Percentiles rank a stretch among this genome's conserved stretches.
Evolutionary conservation across 2,888 invertebrate genomes (phyloP).

Genomic region (Lasioglossum oenotherae): DNA sequence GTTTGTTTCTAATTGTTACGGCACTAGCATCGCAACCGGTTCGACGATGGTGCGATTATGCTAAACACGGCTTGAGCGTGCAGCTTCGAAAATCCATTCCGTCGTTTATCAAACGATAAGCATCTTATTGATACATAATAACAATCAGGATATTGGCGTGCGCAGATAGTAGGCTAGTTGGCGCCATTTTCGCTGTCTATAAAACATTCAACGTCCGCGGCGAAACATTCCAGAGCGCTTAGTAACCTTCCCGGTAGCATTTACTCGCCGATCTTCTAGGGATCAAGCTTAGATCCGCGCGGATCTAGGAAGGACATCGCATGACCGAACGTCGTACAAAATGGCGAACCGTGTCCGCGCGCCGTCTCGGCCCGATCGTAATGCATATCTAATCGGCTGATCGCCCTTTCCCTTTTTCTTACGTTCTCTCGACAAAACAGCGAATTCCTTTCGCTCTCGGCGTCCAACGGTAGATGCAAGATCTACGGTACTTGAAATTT

Average conservation of each 20-base stretch:
- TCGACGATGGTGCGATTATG: conserved; percentile 59
- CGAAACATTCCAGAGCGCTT: conserved; percentile 40
- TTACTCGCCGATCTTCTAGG: conserved; percentile 10
- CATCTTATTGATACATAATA: conserved; percentile 53
- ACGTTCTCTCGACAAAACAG: conserved; percentile 79
- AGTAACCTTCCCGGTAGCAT: conserved; percentile 21
- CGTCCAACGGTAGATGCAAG: conserved; percentile 63
- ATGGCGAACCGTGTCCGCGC: neutral
- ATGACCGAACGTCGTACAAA: neutral
- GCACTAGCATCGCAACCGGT: conserved; percentile 63
- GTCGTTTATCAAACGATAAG: conserved; percentile 35
- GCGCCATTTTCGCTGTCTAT: conserved; percentile 1
- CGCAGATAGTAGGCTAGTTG: neutral
- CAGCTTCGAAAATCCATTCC: conserved; percentile 43
- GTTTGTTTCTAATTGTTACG: conserved; percentile 56
- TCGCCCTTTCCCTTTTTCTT: conserved; percentile 81
- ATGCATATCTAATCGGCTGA: conserved; percentile 79
- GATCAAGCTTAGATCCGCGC: neutral
- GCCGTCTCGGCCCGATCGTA: conserved; percentile 44
- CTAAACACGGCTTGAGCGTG: conserved; percentile 42
- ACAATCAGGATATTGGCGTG: conserved; percentile 22
- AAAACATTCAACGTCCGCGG: neutral
- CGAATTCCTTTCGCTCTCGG: conserved; percentile 82
- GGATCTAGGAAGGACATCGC: neutral
- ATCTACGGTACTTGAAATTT: neutral